A percentile compares a stretch with the other conserved stretches of the same genome.
phyloP scores from a whole-genome alignment of 2,888 invertebrate species.

The Caradrina clavipalpis region DNA sequence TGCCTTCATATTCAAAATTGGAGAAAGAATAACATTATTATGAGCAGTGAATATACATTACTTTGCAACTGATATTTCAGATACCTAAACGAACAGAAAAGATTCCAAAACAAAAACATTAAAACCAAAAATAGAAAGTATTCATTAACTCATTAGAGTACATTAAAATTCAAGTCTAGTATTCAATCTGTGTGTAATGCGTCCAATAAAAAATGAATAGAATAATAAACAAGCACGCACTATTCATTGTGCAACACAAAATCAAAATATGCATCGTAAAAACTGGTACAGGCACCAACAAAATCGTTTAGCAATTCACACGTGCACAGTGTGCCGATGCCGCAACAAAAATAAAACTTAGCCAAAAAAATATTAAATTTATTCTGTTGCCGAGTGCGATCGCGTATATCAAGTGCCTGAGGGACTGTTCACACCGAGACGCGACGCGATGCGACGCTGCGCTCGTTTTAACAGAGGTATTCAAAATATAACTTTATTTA shows the following conservation, averaged over 20 bases:
- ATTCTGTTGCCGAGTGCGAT: slow-evolving; percentile 56
- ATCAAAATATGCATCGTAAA: slow-evolving; percentile 41
- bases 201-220: not conserved
- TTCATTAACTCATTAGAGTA: not conserved
- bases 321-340: slow-evolving; percentile 46
- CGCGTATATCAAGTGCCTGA: slow-evolving; percentile 57
- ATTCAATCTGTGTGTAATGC: not conserved
- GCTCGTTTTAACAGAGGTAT: too few relatives aligned
- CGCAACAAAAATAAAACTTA: slow-evolving; percentile 44
- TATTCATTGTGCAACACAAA: slow-evolving; percentile 30
- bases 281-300: slow-evolving; percentile 32
- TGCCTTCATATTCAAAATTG: too few relatives aligned
- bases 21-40: too few relatives aligned
- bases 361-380: slow-evolving; percentile 61
- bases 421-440: too few relatives aligned
- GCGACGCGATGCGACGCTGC: too few relatives aligned
- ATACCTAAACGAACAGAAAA: not conserved
- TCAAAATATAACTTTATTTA: too few relatives aligned
- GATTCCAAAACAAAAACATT: not conserved
- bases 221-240: slow-evolving; percentile 30
- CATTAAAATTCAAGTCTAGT: not conserved
- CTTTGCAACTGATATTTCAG: too few relatives aligned
- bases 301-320: slow-evolving; percentile 59
- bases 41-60: too few relatives aligned
- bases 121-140: not conserved